Conservation (phyloP, 2,797 vertebrate genomes). For the Synaphobranchus kaupii region DNA sequence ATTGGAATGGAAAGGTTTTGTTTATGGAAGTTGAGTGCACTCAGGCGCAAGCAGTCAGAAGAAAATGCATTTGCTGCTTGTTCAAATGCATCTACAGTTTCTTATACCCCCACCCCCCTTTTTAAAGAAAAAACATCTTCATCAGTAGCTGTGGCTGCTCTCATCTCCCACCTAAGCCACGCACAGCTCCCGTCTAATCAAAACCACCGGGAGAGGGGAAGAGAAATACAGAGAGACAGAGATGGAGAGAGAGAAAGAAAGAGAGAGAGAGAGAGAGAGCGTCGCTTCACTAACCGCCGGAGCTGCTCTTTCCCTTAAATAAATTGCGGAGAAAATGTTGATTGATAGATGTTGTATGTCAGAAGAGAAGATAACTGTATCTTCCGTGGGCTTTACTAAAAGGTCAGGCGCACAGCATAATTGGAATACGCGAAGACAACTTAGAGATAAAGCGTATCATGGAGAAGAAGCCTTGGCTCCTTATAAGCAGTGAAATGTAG, state of each 20-base stretch:
- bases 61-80: slow-evolving; percentile 39
- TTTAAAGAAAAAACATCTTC: slow-evolving; percentile 61
- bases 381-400: slow-evolving; percentile 89
- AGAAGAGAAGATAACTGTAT: slow-evolving; percentile 97
- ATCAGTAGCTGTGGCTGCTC: slow-evolving; percentile 74
- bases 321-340: slow-evolving; percentile 86
- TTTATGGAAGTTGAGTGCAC: slow-evolving; percentile 68
- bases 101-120: neutral
- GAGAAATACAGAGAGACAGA: slow-evolving; percentile 46
- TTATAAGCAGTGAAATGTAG: slow-evolving; percentile 66
- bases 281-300: slow-evolving; percentile 79
- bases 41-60: slow-evolving; percentile 65
- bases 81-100: slow-evolving; percentile 24
- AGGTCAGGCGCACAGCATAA: slow-evolving; percentile 92
- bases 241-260: neutral
- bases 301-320: slow-evolving; percentile 83
- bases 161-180: slow-evolving; percentile 76
- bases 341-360: slow-evolving; percentile 95
- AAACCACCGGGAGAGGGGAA: slow-evolving; percentile 68
- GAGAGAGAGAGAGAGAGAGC: slow-evolving; percentile 51
- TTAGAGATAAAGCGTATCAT: slow-evolving; percentile 71
- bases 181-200: slow-evolving; percentile 78
- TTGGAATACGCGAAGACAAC: slow-evolving; percentile 89
- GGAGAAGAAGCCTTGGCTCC: slow-evolving; percentile 62
- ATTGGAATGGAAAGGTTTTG: slow-evolving; percentile 63